Base-by-base conservation (phyloP, 2,797 vertebrate genomes). In the Pteronotus mesoamericanus region DNA sequence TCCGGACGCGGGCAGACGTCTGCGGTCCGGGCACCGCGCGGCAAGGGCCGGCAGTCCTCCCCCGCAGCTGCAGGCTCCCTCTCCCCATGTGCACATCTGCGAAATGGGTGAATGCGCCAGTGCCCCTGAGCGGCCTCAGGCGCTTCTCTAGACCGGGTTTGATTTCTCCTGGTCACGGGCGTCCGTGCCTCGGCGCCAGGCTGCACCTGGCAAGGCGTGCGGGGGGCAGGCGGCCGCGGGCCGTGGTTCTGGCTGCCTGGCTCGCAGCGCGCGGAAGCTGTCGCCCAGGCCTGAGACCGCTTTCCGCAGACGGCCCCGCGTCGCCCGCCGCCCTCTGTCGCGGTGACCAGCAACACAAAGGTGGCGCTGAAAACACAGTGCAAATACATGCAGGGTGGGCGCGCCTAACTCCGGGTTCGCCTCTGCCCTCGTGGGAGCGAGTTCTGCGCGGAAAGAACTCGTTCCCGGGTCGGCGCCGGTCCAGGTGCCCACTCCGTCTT, bases 1-100 rank as follows among this genome's bases (percentile, higher is more conserved):
- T 51, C n/a, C n/a, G n/a, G n/a, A n/a, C n/a, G n/a, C n/a, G n/a
- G 1, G 1, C 15, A 3, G 6, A 0, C 10, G 4, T 6, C 44
- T 34, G 21, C 4, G 9, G 21, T 37, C 46, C 15, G 22, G n/a
- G n/a, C n/a, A n/a, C n/a, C n/a, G n/a, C n/a, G n/a, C n/a, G n/a
- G n/a, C n/a, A n/a, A n/a, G n/a, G 72, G n/a, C 2, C 0, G 1
- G 2, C 0, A 39, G 64, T n/a, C n/a, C 6, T 29, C 42, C 61
- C 26, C 39, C 44, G 0, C 7, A 39, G 18, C 77, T 46, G 48
- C 34, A 53, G 22, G 66, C n/a, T 3, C 39, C 0, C 9, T 11
- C 9, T 53, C 32, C 80, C 26, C 19, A 42, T 82, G 55, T 91
- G 71, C 72, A 55, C 91, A 44, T 61, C 75, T 79, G 19, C 90